Percentiles rank a stretch among this genome's conserved stretches.
phyloP scores from a whole-genome alignment of 2,113 vertebrate genomes.

The Eidolon helvum region DNA sequence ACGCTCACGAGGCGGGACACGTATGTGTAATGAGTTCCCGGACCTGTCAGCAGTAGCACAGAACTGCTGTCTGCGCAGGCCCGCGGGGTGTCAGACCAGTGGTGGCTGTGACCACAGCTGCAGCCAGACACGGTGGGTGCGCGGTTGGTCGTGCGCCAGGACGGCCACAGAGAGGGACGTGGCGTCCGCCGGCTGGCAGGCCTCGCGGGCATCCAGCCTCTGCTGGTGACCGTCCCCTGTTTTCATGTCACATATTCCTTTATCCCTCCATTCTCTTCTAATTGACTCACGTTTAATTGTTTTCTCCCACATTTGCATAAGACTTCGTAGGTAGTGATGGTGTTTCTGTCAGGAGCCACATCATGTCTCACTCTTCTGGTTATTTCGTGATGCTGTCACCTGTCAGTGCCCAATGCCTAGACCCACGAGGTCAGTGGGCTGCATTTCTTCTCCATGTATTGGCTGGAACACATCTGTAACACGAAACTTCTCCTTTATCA shows the following conservation, averaged over 20 bases:
- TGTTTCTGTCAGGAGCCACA: not conserved
- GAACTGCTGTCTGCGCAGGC: not conserved
- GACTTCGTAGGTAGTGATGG: not conserved
- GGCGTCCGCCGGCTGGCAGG: not conserved
- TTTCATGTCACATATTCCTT: not conserved
- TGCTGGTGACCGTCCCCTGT: not conserved
- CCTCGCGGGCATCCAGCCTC: not conserved
- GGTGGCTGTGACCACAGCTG: fast-evolving
- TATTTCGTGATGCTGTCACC: not conserved
- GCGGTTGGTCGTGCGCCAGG: fast-evolving
- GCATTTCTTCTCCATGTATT: not conserved
- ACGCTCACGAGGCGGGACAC: fast-evolving
- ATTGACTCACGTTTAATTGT: not conserved
- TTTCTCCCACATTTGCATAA: not conserved
- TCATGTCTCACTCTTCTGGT: not conserved
- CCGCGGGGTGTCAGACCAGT: fast-evolving
- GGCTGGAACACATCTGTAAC: not conserved
- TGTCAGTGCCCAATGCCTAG: not conserved
- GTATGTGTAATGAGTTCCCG: not conserved
- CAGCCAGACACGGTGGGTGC: fast-evolving
- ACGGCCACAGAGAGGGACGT: not conserved
- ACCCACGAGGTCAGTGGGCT: not conserved
- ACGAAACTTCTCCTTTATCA: not conserved
- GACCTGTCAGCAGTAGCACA: not conserved
- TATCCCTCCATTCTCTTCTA: not conserved